Base-by-base conservation (phyloP, 2,888 invertebrate species). In the Drosophila ezoana region DNA sequence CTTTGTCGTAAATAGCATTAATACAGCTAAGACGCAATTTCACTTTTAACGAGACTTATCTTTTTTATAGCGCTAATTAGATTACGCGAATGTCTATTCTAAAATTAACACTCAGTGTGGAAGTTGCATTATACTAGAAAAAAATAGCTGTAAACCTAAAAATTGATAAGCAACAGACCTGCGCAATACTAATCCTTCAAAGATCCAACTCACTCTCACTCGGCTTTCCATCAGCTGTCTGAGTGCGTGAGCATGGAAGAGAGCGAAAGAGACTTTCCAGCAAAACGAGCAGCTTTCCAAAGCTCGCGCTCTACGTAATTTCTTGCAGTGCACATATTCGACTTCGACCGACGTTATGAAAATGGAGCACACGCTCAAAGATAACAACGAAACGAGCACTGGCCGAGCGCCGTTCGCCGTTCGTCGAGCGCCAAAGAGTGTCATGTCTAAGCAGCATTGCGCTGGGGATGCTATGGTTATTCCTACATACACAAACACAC, bases 251-350 rank as follows among this genome's bases (percentile, higher is more conserved):
- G 32, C 10, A 13, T 14, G 8, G 18, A 9, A 33, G 53, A 16
- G 40, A 45, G 28, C 8, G 16, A 14, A 38, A n/a, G 10, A 16
- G 35, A 18, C 33, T 18, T 61, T 63, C 20, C 52, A 38, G 9
- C 45, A 48, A 28, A 28, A 10, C 28, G 18, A 9, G 16, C 4
- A 33, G 64, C 66, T 45, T 40, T 52, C 65, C 45, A 64, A 33
- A 23, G 66, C 44, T 45, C 9, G 35, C 52, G 23, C 38, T 48
- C 16, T 28, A n/a, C 23, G 35, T 16, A 40, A 44, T 63, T 63
- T 75, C 62, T 59, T 45, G 10, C 73, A 67, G 77, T 75, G 78
- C 57, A 57, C 59, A 49, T 59, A 38, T 38, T 61, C 49, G 28
- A 28, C 62, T 71, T 58, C 49, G 78, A 58, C 37, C 69, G 57